phyloP scores from a whole-genome alignment of 2,797 vertebrate species.

The Darevskia mixta region DNA sequence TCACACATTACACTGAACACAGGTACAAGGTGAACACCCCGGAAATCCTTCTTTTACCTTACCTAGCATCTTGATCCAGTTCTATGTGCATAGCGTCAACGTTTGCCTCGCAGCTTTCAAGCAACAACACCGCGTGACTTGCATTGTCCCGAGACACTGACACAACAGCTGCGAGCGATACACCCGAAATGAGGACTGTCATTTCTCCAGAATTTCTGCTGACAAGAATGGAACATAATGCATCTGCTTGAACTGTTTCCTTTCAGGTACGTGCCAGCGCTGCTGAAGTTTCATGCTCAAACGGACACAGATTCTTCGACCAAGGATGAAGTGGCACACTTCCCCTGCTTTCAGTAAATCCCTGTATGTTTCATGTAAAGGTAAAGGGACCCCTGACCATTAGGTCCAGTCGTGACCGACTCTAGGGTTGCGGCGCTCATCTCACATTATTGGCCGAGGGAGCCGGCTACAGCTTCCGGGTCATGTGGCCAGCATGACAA shows the following conservation, averaged over 20 bases:
- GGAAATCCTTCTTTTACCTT: slow-evolving; percentile 45
- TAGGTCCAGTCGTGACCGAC: too few species aligned
- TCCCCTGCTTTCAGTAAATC: not conserved
- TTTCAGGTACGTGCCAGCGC: not conserved
- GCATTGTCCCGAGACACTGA: slow-evolving; percentile 45
- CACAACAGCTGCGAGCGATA: slow-evolving; percentile 68
- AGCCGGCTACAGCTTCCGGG: too few species aligned
- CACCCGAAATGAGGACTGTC: slow-evolving; percentile 70
- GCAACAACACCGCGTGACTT: slow-evolving; percentile 50
- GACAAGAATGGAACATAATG: slow-evolving; percentile 44
- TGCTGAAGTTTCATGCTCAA: not conserved
- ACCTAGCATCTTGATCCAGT: slow-evolving; percentile 74
- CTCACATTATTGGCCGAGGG: too few species aligned
- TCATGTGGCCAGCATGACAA: too few species aligned
- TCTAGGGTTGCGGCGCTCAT: too few species aligned
- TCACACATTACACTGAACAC: too few species aligned
- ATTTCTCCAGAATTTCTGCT: slow-evolving; percentile 74
- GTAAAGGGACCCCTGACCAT: too few species aligned
- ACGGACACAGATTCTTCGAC: not conserved
- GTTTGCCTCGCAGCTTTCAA: slow-evolving; percentile 69
- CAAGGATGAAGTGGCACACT: not conserved
- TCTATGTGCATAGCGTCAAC: slow-evolving; percentile 68
- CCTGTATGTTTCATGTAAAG: not conserved
- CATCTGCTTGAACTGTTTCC: not conserved
- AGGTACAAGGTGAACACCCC: too few species aligned